Evolutionary conservation across 2,888 invertebrate genomes (phyloP).

Genomic region (Polydesmus complanatus): DNA sequence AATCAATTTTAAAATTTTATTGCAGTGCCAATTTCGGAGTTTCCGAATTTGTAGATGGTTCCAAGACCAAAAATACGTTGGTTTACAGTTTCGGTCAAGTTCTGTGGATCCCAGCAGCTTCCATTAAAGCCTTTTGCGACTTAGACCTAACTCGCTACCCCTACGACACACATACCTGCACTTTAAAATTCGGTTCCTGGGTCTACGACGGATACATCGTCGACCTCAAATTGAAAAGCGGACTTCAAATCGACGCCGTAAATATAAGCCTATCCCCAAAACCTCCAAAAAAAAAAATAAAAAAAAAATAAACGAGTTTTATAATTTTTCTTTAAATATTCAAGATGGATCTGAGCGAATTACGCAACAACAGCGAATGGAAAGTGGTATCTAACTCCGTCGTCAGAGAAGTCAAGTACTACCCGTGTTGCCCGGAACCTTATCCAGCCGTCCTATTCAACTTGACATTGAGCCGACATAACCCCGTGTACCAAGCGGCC

Average conservation of each 20-base stretch:
- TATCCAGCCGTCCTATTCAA: neutral
- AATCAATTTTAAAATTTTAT: too few relatives aligned
- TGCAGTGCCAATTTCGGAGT: neutral
- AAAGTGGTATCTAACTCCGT: neutral
- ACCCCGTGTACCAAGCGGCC: neutral
- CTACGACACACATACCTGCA: neutral
- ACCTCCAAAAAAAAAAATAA: too few relatives aligned
- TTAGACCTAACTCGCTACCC: neutral
- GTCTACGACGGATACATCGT: neutral
- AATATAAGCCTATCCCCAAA: too few relatives aligned
- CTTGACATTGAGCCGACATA: neutral
- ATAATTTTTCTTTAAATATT: too few relatives aligned
- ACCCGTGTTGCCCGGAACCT: neutral
- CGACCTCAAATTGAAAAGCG: neutral
- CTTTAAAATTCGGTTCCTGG: neutral
- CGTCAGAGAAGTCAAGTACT: neutral
- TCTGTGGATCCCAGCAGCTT: neutral
- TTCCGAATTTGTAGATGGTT: neutral
- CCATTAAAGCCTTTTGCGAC: neutral
- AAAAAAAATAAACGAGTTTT: too few relatives aligned
- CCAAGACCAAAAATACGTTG: neutral
- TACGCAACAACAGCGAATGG: neutral
- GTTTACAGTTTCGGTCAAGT: neutral
- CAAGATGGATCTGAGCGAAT: neutral
- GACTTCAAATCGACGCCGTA: too few relatives aligned